These are phyloP conservation scores for Lithobates pipiens DNA, from an alignment of 2,797 vertebrate species.

Conservation along the genomic window DNA sequence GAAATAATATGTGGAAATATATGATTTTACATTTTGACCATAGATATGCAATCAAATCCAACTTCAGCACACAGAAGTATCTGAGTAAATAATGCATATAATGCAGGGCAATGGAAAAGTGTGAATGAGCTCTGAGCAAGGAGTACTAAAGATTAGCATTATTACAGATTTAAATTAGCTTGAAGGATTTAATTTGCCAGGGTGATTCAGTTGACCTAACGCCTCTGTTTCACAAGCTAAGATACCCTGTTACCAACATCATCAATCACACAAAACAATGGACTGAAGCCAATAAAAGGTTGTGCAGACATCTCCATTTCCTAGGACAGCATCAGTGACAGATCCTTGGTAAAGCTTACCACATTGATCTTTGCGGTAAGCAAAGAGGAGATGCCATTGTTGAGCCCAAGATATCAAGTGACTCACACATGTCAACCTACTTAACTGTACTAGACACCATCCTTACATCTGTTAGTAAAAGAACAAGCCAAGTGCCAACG, in stretches of 20 bases:
- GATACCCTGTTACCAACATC: conserved; percentile 2
- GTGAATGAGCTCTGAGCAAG: neutral
- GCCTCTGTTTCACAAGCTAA: conserved; percentile 4
- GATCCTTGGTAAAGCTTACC: neutral
- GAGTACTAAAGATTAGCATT: neutral
- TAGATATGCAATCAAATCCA: too few relatives aligned
- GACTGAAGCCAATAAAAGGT: neutral
- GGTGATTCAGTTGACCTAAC: neutral
- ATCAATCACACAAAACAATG: conserved; percentile 19
- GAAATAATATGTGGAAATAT: too few relatives aligned
- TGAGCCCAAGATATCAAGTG: neutral
- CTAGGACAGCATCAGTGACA: neutral
- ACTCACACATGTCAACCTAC: conserved; percentile 30
- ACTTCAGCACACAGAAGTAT: too few relatives aligned
- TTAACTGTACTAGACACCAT: neutral
- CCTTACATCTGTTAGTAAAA: conserved; percentile 21
- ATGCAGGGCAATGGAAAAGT: too few relatives aligned
- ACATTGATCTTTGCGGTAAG: neutral
- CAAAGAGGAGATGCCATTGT: conserved; percentile 6
- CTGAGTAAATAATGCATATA: too few relatives aligned
- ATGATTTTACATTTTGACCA: too few relatives aligned
- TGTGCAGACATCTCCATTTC: neutral
- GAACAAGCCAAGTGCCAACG: neutral
- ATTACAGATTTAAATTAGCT: neutral
- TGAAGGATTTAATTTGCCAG: too few relatives aligned